Evolutionary conservation across 2,888 invertebrate genomes (phyloP).

Genomic region (Leucania comma): DNA sequence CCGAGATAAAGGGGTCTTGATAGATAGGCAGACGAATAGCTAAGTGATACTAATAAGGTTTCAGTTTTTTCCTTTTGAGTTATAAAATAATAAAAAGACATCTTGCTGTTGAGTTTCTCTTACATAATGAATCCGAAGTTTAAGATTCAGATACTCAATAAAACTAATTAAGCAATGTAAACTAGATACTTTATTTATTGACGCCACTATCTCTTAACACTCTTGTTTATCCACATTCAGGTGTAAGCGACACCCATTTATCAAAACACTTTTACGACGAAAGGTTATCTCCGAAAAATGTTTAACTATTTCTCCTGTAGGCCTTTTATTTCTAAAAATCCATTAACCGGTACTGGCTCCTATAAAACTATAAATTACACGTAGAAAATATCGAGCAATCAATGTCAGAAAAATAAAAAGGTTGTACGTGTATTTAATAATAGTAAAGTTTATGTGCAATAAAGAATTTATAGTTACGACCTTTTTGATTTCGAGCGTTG

Average conservation of each 20-base stretch:
- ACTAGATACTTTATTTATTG: neutral
- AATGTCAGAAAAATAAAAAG: conserved; percentile 66
- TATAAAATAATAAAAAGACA: no score
- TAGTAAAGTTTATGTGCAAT: conserved; percentile 61
- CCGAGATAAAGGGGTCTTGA: no score
- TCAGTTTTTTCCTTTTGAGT: no score
- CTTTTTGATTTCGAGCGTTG: conserved; percentile 57
- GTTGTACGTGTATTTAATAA: conserved; percentile 65
- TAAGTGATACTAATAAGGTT: no score
- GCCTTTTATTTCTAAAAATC: conserved; percentile 53
- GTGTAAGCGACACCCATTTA: conserved; percentile 28
- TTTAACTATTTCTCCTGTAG: conserved; percentile 11
- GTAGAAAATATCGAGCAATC: conserved; percentile 63
- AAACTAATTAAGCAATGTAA: neutral
- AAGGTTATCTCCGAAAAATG: conserved; percentile 42
- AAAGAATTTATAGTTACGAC: conserved; percentile 54
- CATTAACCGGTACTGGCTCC: conserved; percentile 36
- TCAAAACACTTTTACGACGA: conserved; percentile 40
- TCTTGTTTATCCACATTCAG: neutral
- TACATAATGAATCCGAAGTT: no score
- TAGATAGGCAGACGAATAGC: no score
- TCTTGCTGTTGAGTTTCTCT: no score
- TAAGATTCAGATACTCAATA: neutral
- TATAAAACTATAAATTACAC: conserved; percentile 63
- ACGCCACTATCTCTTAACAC: neutral